phyloP scores from a whole-genome alignment of 2,888 invertebrate genomes.

The Lasioglossum zephyrum region DNA sequence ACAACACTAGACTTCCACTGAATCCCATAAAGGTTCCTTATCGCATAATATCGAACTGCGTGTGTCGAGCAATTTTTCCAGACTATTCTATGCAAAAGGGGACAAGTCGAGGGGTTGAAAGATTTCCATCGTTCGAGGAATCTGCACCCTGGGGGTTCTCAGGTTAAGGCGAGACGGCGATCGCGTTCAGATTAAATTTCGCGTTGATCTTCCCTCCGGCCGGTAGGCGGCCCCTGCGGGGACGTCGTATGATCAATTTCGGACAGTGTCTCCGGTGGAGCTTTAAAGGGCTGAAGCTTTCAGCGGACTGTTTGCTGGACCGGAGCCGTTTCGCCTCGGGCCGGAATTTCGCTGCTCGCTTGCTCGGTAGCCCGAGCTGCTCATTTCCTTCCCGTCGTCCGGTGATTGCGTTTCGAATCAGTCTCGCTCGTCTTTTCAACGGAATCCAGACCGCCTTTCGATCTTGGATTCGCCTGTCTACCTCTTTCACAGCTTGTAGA shows the following conservation, averaged over 20 bases:
- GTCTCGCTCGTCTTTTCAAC: slow-evolving; percentile 1
- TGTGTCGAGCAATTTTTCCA: neutral
- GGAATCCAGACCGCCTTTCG: neutral
- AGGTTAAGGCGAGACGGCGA: slow-evolving; percentile 5
- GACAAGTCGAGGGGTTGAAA: neutral
- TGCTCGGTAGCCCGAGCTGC: slow-evolving; percentile 11
- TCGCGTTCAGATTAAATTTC: slow-evolving; percentile 28
- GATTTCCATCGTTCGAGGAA: neutral
- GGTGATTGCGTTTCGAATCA: neutral
- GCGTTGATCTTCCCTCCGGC: slow-evolving; percentile 22
- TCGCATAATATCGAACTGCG: neutral
- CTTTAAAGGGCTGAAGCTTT: slow-evolving; percentile 26
- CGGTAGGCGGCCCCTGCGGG: neutral
- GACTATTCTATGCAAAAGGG: neutral
- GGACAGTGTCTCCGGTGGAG: slow-evolving; percentile 15
- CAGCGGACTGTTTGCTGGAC: slow-evolving; percentile 38
- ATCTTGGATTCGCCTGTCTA: neutral
- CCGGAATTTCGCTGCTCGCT: slow-evolving; percentile 26
- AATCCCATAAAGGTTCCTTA: neutral
- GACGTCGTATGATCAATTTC: slow-evolving; percentile 40
- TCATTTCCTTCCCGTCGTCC: slow-evolving; percentile 34
- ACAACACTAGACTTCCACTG: neutral
- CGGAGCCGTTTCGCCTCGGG: slow-evolving; percentile 28
- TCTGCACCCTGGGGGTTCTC: neutral
- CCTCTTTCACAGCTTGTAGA: neutral